These are phyloP conservation scores for Uropetala carovei DNA, from an alignment of 2,888 invertebrate species.

Conservation along the genomic window DNA sequence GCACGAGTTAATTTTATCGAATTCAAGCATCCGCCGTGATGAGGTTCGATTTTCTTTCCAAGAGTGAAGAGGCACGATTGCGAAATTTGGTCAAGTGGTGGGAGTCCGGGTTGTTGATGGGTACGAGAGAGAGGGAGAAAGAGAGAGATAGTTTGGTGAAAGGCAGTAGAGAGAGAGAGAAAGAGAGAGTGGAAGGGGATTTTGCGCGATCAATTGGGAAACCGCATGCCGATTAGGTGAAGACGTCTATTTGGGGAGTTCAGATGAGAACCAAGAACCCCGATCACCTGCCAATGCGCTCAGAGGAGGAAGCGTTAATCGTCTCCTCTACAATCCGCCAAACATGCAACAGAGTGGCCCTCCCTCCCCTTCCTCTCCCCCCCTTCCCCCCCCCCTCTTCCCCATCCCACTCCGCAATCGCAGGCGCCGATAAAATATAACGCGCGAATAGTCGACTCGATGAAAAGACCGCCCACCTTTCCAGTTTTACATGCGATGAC, in stretches of 20 bases:
- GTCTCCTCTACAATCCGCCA: slow-evolving; percentile 21
- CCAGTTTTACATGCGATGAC: no score
- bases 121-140: neutral
- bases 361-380: neutral
- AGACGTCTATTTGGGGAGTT: slow-evolving; percentile 63
- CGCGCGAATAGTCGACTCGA: neutral
- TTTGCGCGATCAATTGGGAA: slow-evolving; percentile 25
- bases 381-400: no score
- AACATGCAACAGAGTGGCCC: neutral
- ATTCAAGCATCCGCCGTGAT: no score
- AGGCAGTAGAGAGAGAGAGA: neutral
- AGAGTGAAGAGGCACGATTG: neutral
- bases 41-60: no score
- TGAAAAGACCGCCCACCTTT: neutral
- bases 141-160: neutral
- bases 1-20: no score
- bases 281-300: slow-evolving; percentile 52
- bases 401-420: neutral
- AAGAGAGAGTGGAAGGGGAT: neutral
- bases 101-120: no score
- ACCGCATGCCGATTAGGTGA: slow-evolving; percentile 50
- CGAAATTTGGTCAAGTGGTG: neutral
- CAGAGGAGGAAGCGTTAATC: neutral
- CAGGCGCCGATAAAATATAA: neutral
- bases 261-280: slow-evolving; percentile 5